Percentiles rank a stretch among this genome's conserved stretches.
Evolutionary conservation across 2,797 vertebrate genomes (phyloP).

Genomic region (Esox lucius): DNA sequence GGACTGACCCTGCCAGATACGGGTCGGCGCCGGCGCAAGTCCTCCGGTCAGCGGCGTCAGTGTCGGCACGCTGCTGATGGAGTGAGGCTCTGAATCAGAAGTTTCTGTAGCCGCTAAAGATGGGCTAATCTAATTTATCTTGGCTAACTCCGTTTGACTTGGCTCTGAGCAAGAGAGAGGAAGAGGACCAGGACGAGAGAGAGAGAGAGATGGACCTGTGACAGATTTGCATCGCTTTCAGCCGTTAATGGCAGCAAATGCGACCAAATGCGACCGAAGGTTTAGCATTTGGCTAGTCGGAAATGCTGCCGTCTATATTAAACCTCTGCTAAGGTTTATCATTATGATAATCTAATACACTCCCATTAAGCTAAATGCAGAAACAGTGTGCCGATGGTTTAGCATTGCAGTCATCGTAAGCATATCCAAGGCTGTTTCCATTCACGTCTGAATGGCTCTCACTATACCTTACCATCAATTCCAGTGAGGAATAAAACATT

Average conservation of each 20-base stretch:
- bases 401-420: conserved; percentile 28
- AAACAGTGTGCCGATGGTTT: conserved; percentile 41
- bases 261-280: conserved; percentile 53
- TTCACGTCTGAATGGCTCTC: not conserved
- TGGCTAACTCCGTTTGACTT: conserved; percentile 67
- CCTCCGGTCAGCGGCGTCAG: conserved; percentile 46
- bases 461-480: conserved; percentile 23
- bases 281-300: conserved; percentile 57
- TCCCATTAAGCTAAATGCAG: conserved; percentile 38
- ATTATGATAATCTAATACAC: conserved; percentile 49
- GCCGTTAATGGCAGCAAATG: conserved; percentile 61
- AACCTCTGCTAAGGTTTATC: conserved; percentile 47
- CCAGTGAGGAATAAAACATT: conserved; percentile 21
- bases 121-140: conserved; percentile 70
- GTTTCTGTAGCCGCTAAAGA: conserved; percentile 65
- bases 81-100: conserved; percentile 74
- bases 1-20: conserved; percentile 65
- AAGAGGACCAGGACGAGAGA: conserved; percentile 42
- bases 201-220: conserved; percentile 53
- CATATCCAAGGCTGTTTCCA: conserved; percentile 10
- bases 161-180: conserved; percentile 45
- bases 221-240: conserved; percentile 58
- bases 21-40: conserved; percentile 64
- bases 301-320: conserved; percentile 59
- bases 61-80: conserved; percentile 56